Base-by-base conservation (phyloP, 2,113 vertebrate species). In the cattle (Bos taurus) region DNA sequence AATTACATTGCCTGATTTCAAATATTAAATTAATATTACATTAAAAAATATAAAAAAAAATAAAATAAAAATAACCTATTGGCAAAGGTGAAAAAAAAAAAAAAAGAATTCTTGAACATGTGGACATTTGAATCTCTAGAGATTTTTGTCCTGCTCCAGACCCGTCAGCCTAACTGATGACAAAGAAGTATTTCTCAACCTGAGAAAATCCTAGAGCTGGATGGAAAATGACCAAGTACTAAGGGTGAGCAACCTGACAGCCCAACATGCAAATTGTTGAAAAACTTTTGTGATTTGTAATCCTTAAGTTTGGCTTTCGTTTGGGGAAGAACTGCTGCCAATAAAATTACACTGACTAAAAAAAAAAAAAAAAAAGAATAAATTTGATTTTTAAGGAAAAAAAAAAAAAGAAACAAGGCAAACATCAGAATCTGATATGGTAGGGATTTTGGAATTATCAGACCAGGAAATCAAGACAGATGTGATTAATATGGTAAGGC, bases 121-220 rank as follows among this genome's bases (percentile, higher is more conserved):
- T 78, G 50, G 17, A 86, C 8, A 4, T 85, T 90, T 92, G 54
- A 90, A 36, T 89, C 33, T 8, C 71, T 36, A 50, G 25, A 89
- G 78, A 90, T 2, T 64, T 77, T 95, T 40, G 60, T 84, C 9
- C 36, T 48, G 57, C 46, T 90, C 88, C 46, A 91, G 25, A 60
- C 26, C 11, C 19, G 17, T 59, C 56, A 90, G 10, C 77, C 23
- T 50, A 56, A 40, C 62, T 82, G 64, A 77, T 94, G 78, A 88
- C 5, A 91, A 46, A 4, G 57, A 89, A 30, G 48, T 92, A 43
- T 91, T 97, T 97, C 43, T 96, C 25, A 92, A 94, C 84, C 80
- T 62, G 83, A 95, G 88, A 91, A 80, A 83, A 56, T 56, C 52
- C 60, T 21, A 1, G 28, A n/a, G 28, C 40, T 80, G 88, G 64